Evolutionary conservation across 2,113 vertebrate genomes (phyloP).

Genomic region (Pseudonaja textilis): DNA sequence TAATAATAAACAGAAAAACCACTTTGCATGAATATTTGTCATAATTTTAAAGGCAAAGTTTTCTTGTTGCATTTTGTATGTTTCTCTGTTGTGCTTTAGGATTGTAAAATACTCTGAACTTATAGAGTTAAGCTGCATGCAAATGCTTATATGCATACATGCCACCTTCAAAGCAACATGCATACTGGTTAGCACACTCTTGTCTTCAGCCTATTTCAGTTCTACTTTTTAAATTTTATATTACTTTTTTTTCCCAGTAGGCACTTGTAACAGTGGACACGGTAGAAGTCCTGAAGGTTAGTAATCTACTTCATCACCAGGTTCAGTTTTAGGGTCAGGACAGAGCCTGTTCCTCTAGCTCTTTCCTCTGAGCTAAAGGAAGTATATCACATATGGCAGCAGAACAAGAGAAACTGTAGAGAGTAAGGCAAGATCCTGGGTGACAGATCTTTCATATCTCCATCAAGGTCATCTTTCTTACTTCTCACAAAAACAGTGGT

Average conservation of each 20-base stretch:
- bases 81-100: background rate
- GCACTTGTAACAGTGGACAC: background rate
- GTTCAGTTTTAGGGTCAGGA: background rate
- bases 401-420: background rate
- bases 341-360: background rate
- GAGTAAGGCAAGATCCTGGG: background rate
- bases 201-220: background rate
- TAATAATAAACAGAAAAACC: background rate
- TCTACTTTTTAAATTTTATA: conserved; percentile 1
- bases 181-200: background rate
- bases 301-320: background rate
- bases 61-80: background rate
- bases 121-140: background rate
- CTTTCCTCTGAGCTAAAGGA: background rate
- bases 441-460: background rate
- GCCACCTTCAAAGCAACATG: background rate
- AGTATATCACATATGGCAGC: background rate
- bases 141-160: background rate
- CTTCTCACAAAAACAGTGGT: background rate
- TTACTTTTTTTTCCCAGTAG: conserved; percentile 8
- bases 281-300: conserved; percentile 5
- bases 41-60: background rate
- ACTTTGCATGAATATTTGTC: background rate
- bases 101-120: background rate
- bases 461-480: background rate